Conservation (phyloP, 1,140 invertebrate genomes). For the Meteorus sp. region DNA sequence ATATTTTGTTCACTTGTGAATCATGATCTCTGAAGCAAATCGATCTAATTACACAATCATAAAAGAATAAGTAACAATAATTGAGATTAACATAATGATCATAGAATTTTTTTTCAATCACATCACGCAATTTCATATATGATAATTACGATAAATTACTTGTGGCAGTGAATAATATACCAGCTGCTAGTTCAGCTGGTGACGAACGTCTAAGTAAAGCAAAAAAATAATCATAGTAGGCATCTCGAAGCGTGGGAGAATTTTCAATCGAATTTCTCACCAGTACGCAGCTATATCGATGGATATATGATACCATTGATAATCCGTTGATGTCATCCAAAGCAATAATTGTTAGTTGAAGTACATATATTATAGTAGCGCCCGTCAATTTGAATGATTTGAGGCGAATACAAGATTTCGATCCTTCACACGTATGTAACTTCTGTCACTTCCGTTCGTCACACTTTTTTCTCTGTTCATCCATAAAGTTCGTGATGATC, state of each 20-base stretch:
- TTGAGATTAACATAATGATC: background rate
- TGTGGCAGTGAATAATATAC: slow-evolving; percentile 1
- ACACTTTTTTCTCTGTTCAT: slow-evolving; percentile 8
- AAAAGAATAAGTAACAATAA: no score
- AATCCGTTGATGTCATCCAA: no score
- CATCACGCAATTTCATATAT: background rate
- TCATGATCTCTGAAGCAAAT: no score
- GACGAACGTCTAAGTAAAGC: slow-evolving; percentile 27
- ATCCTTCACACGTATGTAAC: no score
- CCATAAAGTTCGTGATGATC: background rate
- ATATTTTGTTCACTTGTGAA: no score
- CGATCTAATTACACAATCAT: no score
- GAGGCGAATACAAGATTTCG: no score
- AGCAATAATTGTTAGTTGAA: no score
- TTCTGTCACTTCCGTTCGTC: slow-evolving; percentile 30
- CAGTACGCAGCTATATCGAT: no score
- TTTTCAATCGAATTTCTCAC: slow-evolving; percentile 21
- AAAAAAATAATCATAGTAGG: slow-evolving; percentile 23
- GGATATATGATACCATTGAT: no score
- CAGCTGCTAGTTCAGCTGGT: slow-evolving; percentile 21
- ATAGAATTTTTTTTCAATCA: background rate
- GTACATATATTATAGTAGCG: no score
- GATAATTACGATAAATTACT: background rate
- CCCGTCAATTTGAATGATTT: no score
- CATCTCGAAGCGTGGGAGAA: slow-evolving; percentile 33